Percentiles rank a stretch among this genome's conserved stretches.
phyloP scores from a whole-genome alignment of 2,888 invertebrate genomes.

The Drosophila siamana region DNA sequence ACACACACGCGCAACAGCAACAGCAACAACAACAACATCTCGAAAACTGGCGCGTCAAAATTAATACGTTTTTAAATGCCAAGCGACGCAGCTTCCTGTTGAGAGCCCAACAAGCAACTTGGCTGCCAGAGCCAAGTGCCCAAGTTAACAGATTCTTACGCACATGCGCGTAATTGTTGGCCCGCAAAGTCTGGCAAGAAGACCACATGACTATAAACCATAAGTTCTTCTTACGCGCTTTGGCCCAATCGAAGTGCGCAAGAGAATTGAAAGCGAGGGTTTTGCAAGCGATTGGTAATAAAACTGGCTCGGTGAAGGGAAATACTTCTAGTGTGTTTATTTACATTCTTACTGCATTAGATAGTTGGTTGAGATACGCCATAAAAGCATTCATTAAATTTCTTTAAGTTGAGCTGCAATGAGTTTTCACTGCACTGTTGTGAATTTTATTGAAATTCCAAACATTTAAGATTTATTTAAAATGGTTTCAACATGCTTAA shows the following conservation, averaged over 20 bases:
- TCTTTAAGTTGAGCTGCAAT: too few relatives aligned
- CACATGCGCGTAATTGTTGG: conserved; percentile 79
- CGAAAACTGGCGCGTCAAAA: conserved; percentile 74
- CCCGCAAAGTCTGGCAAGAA: conserved; percentile 11
- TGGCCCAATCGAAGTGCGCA: conserved; percentile 51
- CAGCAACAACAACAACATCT: conserved; percentile 25
- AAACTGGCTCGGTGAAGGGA: neutral
- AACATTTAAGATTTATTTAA: too few relatives aligned
- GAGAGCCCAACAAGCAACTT: conserved; percentile 33
- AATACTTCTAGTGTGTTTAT: too few relatives aligned
- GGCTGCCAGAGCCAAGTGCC: conserved; percentile 44
- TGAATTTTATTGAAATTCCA: too few relatives aligned
- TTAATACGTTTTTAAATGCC: conserved; percentile 80
- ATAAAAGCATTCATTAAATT: too few relatives aligned
- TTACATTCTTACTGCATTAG: too few relatives aligned
- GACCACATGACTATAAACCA: conserved; percentile 34
- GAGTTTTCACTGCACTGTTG: too few relatives aligned
- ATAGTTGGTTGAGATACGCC: too few relatives aligned
- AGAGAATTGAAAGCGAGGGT: conserved; percentile 33
- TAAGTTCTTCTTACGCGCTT: conserved; percentile 46
- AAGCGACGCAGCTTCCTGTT: conserved; percentile 79
- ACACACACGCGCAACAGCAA: conserved; percentile 41
- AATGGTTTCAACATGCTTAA: too few relatives aligned
- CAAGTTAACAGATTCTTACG: conserved; percentile 69
- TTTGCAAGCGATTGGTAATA: neutral